These are phyloP conservation scores for Pimpla rufipes DNA, from an alignment of 2,888 invertebrate species.

Conservation along the genomic window DNA sequence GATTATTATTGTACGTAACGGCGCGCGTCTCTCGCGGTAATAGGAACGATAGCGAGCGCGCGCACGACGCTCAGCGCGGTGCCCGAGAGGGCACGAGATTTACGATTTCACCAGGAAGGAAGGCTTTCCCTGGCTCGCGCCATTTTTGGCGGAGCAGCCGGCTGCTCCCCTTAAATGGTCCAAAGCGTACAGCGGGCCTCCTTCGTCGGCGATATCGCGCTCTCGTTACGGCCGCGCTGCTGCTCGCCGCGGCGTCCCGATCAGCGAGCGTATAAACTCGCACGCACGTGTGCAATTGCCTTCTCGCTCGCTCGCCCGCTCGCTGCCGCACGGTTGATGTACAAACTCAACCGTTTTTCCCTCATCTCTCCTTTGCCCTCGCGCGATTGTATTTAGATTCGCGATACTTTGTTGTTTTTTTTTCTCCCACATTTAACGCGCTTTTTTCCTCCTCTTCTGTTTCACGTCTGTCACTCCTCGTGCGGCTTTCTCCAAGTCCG, in stretches of 20 bases:
- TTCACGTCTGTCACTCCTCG: conserved; percentile 31
- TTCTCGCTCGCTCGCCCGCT: conserved; percentile 65
- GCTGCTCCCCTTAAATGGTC: conserved; percentile 70
- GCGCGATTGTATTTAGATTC: conserved; percentile 76
- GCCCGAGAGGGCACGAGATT: conserved; percentile 71
- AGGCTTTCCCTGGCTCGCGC: conserved; percentile 73
- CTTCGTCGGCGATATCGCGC: conserved; percentile 56
- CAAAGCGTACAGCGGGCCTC: conserved; percentile 29
- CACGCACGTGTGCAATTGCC: conserved; percentile 64
- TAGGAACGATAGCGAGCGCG: conserved; percentile 48
- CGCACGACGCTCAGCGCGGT: conserved; percentile 5
- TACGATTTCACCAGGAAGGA: conserved; percentile 76
- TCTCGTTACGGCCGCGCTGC: conserved; percentile 57
- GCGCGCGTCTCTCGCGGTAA: conserved; percentile 23
- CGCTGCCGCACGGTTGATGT: conserved; percentile 62
- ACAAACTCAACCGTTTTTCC: conserved; percentile 62
- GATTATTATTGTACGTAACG: conserved; percentile 47
- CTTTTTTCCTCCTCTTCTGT: conserved; percentile 23
- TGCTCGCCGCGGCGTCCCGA: too few species aligned
- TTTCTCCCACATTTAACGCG: conserved; percentile 20
- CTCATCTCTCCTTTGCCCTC: conserved; percentile 44
- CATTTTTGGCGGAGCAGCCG: conserved; percentile 71
- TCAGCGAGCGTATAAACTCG: conserved; percentile 8
- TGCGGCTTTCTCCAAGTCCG: conserved; percentile 49
- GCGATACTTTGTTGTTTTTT: conserved; percentile 70